A percentile compares a stretch with the other conserved stretches of the same genome.
These are phyloP conservation scores for Dexiosoma caninum DNA, from an alignment of 2,888 invertebrate species.

Conservation along the genomic window DNA sequence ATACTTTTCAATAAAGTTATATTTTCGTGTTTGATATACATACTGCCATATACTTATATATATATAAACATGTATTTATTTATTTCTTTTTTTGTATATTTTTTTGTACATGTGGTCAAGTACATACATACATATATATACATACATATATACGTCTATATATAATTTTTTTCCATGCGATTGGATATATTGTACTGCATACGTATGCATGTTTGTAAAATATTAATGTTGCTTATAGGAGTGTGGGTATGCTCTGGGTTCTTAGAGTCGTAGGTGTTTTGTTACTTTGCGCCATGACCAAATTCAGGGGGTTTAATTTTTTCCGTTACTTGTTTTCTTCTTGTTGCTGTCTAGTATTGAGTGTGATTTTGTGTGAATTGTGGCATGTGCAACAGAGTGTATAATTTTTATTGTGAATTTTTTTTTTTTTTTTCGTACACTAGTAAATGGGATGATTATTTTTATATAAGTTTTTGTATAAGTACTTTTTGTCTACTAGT, in stretches of 20 bases:
- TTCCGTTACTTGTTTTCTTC: conserved; percentile 32
- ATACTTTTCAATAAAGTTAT: conserved; percentile 66
- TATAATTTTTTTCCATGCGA: not conserved
- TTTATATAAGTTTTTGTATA: conserved; percentile 25
- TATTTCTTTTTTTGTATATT: not conserved
- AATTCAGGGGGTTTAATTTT: conserved; percentile 23
- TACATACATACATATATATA: not conserved
- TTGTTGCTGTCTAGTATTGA: conserved; percentile 33
- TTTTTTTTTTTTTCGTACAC: not conserved
- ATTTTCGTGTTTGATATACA: not conserved
- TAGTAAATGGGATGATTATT: conserved; percentile 31
- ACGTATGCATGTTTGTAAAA: conserved; percentile 32
- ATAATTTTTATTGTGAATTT: conserved; percentile 65
- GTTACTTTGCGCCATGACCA: conserved; percentile 1
- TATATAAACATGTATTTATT: not conserved
- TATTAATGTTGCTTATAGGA: conserved; percentile 19
- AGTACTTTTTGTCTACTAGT: not conserved
- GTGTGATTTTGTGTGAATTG: conserved; percentile 67
- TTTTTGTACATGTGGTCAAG: conserved; percentile 37
- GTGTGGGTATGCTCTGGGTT: not conserved
- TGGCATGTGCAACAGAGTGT: conserved; percentile 68
- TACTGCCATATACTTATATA: not conserved
- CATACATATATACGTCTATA: not conserved
- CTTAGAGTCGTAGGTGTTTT: conserved; percentile 48
- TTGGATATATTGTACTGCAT: conserved; percentile 6